phyloP scores from a whole-genome alignment of 2,113 vertebrate species.

The Corythaeola cristata region DNA sequence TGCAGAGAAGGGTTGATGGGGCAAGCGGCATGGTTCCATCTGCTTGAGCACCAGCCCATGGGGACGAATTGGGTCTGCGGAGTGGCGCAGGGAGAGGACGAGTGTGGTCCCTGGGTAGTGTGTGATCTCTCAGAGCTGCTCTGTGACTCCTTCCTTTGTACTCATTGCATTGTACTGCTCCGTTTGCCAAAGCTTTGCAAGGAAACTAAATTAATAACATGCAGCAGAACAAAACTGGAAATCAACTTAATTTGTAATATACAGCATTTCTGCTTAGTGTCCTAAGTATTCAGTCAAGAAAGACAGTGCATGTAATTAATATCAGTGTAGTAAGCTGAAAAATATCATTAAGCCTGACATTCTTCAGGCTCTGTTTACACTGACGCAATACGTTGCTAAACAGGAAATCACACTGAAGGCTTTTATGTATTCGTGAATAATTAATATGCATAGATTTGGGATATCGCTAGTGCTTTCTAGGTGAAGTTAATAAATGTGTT shows the following conservation, averaged over 20 bases:
- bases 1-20: background rate
- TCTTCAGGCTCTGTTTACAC: background rate
- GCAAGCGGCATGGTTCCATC: background rate
- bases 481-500: background rate
- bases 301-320: background rate
- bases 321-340: background rate
- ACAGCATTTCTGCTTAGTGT: background rate
- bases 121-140: background rate
- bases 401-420: background rate
- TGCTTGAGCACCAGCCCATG: background rate
- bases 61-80: rapidly evolving
- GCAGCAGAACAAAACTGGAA: background rate
- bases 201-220: background rate
- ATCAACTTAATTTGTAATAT: background rate
- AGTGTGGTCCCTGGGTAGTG: background rate
- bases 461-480: background rate
- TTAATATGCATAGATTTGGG: conserved; percentile 5
- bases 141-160: background rate
- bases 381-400: background rate
- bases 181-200: background rate
- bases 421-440: conserved; percentile 12
- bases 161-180: background rate
- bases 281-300: background rate
- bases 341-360: background rate
- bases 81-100: rapidly evolving